Evolutionary conservation across 2,113 vertebrate species (phyloP).

Genomic region (Halcyon malimbica): DNA sequence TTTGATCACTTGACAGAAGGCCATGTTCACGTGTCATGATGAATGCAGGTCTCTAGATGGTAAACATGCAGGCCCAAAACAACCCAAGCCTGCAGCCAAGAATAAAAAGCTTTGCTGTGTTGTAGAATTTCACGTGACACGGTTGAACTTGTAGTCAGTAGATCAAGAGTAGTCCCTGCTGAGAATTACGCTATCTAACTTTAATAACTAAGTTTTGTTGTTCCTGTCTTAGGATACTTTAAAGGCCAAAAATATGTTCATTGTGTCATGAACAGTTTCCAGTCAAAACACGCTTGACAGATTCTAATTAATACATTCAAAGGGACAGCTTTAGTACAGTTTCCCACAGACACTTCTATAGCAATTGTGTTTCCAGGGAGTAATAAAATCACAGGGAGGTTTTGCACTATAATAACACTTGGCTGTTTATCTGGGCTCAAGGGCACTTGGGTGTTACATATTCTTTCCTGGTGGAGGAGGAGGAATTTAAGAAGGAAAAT

Average conservation of each 20-base stretch:
- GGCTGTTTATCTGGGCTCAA: not conserved
- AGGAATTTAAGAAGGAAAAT: not conserved
- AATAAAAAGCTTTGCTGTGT: not conserved
- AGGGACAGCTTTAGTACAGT: not conserved
- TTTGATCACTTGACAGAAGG: not conserved
- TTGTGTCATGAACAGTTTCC: not conserved
- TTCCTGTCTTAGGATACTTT: not conserved
- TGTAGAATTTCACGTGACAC: not conserved
- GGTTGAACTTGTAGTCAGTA: not conserved
- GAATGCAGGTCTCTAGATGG: slow-evolving; percentile 12
- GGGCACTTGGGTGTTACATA: not conserved
- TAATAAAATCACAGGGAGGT: not conserved
- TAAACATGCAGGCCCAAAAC: not conserved
- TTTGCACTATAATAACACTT: not conserved
- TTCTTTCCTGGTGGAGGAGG: not conserved
- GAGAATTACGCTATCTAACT: not conserved
- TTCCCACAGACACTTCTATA: not conserved
- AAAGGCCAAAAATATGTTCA: not conserved
- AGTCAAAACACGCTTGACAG: not conserved
- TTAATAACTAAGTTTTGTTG: not conserved
- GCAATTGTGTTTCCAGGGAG: not conserved
- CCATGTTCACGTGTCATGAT: not conserved
- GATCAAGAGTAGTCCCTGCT: not conserved
- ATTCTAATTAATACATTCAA: slow-evolving; percentile 27
- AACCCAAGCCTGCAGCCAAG: not conserved